Conservation (phyloP, 2,797 vertebrate genomes). For the Lepus townsendii region DNA sequence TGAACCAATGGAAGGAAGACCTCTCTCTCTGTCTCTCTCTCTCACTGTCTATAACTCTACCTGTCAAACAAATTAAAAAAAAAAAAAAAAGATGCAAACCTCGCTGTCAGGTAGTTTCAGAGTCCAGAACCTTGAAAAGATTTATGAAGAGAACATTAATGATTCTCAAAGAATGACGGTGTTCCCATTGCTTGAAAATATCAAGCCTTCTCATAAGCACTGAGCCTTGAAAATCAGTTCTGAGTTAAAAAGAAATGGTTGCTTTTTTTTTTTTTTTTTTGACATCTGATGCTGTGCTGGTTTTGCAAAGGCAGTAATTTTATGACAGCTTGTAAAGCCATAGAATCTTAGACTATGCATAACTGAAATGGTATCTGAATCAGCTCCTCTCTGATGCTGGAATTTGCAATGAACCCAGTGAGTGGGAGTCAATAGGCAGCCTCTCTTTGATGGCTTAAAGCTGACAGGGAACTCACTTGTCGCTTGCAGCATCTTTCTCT, state of each 20-base stretch:
- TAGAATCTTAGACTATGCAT: background rate
- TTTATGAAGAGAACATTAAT: background rate
- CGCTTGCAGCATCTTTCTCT: background rate
- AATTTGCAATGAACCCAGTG: background rate
- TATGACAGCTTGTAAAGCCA: constrained; percentile 33
- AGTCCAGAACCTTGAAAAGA: background rate
- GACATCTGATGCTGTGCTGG: background rate
- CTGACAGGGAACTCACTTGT: background rate
- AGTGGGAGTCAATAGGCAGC: background rate
- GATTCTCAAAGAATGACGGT: background rate
- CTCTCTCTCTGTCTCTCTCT: too few species aligned
- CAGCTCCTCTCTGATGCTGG: background rate
- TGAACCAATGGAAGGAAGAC: too few species aligned
- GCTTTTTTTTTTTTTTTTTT: background rate
- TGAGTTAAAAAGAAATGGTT: constrained; percentile 4
- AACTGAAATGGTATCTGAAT: background rate
- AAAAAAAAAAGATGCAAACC: too few species aligned
- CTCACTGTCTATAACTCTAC: too few species aligned
- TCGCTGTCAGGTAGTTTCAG: background rate
- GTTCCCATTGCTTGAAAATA: constrained; percentile 30
- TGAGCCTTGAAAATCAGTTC: constrained; percentile 16
- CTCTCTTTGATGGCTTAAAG: background rate
- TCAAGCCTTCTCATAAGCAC: constrained; percentile 17
- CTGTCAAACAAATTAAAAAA: too few species aligned
- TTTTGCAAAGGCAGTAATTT: constrained; percentile 54